These are phyloP conservation scores for Gallinago jamesoni DNA, from an alignment of 2,113 vertebrate species.

Conservation along the genomic window DNA sequence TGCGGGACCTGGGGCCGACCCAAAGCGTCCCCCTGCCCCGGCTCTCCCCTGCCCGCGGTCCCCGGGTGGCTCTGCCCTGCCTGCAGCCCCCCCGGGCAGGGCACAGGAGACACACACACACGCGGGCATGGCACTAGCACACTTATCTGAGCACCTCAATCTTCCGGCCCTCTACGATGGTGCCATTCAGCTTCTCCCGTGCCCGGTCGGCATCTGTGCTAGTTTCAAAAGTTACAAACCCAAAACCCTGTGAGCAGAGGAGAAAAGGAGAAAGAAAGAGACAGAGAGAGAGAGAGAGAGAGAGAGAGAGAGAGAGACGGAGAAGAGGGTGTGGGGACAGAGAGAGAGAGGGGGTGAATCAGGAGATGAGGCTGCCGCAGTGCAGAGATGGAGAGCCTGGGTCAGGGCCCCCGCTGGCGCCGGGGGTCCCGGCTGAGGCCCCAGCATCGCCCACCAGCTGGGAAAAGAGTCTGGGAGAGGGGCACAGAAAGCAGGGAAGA, in stretches of 20 bases:
- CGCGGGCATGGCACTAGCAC: constrained; percentile 62
- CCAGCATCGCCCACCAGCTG: not conserved
- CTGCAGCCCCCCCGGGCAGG: not conserved
- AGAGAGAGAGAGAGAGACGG: constrained; percentile 49
- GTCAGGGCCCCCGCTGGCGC: not conserved
- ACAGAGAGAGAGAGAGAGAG: constrained; percentile 32
- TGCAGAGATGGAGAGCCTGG: constrained; percentile 4
- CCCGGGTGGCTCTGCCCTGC: not conserved
- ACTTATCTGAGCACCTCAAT: constrained; percentile 95
- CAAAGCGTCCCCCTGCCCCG: not conserved
- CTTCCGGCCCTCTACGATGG: constrained; percentile 99
- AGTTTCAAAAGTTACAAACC: constrained; percentile 99
- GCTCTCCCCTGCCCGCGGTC: not conserved
- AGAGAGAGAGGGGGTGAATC: constrained; percentile 45
- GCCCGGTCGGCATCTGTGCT: constrained; percentile 97
- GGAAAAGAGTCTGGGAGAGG: constrained; percentile 18
- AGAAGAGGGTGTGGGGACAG: constrained; percentile 26
- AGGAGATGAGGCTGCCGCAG: constrained; percentile 47
- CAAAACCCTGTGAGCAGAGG: constrained; percentile 82
- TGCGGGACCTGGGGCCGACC: not conserved
- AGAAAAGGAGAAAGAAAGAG: constrained; percentile 72
- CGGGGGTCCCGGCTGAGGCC: not conserved
- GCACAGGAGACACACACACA: not conserved
- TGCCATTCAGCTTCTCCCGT: constrained; percentile 99
- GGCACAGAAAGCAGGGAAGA: constrained; percentile 56